Conservation (phyloP, 2,113 vertebrate species). For the Xenopus laevis region DNA sequence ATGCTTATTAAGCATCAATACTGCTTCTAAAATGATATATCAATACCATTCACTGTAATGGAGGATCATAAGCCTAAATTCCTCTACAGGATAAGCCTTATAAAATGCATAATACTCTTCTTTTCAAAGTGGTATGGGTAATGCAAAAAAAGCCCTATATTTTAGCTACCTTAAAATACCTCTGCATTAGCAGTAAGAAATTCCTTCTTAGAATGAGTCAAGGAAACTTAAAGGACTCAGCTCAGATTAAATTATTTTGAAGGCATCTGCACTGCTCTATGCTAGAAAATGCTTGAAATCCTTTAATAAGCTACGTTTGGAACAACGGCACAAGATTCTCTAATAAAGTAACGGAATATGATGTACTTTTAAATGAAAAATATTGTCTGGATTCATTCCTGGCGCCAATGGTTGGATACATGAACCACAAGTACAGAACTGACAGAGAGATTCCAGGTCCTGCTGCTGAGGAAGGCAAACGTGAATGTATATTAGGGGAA, state of each 20-base stretch:
- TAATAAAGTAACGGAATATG: conserved; percentile 50
- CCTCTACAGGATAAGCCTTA: too few species aligned
- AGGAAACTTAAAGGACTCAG: conserved; percentile 28
- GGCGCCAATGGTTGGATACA: conserved; percentile 52
- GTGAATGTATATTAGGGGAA: conserved; percentile 30
- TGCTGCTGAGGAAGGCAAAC: conserved; percentile 42
- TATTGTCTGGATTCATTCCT: conserved; percentile 45
- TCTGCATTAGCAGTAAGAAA: neutral
- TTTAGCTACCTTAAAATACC: neutral
- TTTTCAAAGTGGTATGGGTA: too few species aligned
- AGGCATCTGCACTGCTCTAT: conserved; percentile 17
- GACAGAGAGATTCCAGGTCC: conserved; percentile 53
- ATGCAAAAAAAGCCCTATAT: too few species aligned
- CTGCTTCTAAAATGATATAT: too few species aligned
- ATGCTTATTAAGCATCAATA: too few species aligned
- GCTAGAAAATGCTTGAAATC: conserved; percentile 41
- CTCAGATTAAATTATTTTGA: neutral
- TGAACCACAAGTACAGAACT: conserved; percentile 60
- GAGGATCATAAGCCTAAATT: too few species aligned
- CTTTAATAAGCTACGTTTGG: conserved; percentile 46
- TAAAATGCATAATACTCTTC: too few species aligned
- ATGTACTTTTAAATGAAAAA: conserved; percentile 29
- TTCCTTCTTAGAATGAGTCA: conserved; percentile 23
- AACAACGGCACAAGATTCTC: conserved; percentile 42
- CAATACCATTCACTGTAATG: too few species aligned